Evolutionary conservation across 2,888 invertebrate genomes (phyloP), one percentile per base, ranked within the genome.

Genomic region (Macrosiphum euphorbiae): DNA sequence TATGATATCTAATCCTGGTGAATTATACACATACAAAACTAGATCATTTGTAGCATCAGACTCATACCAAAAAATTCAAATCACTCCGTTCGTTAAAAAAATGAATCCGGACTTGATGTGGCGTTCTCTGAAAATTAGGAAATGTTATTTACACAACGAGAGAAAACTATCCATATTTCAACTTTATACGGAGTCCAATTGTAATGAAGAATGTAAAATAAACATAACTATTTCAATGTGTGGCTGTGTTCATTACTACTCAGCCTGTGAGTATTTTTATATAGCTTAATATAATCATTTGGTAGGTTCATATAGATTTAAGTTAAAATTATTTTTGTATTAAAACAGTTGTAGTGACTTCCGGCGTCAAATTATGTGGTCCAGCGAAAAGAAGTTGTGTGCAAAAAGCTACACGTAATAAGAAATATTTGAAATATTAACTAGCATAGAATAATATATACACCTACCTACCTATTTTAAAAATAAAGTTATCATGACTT

Each of bases 31-130:
- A n/a, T n/a, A 47, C 7, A 44, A 44, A 47, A 41, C n/a, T 4
- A 47, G 61, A 67, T 5, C 90, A 67, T 61, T 47, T 20, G 16
- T 90, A n/a, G n/a, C 28, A 44, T 20, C 47, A 16, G 44, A 67
- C 16, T 16, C 61, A 20, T 61, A 67, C n/a, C 47, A 4, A 26
- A 90, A 90, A 90, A 47, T 90, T n/a, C 90, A 90, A 67, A 90
- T 90, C 13, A 61, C 20, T 13, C 44, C 44, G 20, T 16, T 67
- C 4, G 61, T 67, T 1, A 90, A 61, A 16, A 90, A 61, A 90
- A 90, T 90, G 0, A 28, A 44, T 10, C 20, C 61, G 13, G 47
- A 61, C 50, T 61, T 89, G 61, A 26, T 26, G 28, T 89, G 55
- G 88, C 88, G 55, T 41, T 88, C 88, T 24, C 55, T 35, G 5